Conservation (phyloP, 2,888 invertebrate species). For the Cantharis lateralis region DNA sequence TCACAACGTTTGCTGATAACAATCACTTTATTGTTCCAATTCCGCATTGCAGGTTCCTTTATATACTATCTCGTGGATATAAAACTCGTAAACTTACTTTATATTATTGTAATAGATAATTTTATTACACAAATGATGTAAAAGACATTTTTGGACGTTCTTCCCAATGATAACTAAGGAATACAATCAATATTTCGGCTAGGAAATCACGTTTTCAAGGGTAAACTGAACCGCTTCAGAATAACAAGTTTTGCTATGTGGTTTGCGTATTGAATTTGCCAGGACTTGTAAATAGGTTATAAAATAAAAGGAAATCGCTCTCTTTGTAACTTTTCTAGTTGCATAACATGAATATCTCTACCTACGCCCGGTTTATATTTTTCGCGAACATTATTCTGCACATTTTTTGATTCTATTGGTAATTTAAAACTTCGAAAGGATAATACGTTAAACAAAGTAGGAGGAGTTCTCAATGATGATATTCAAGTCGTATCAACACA, state of each 20-base stretch:
- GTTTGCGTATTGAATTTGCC: background rate
- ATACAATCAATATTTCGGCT: constrained; percentile 4
- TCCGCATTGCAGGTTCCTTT: constrained; percentile 11
- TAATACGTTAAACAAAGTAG: too few relatives aligned
- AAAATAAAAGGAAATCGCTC: background rate
- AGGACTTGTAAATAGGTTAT: background rate
- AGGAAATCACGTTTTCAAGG: constrained; percentile 13
- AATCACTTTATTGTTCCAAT: constrained; percentile 11
- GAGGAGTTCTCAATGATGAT: too few relatives aligned
- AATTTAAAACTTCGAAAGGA: too few relatives aligned
- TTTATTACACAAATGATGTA: background rate
- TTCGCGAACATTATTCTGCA: background rate
- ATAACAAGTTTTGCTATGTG: constrained; percentile 7
- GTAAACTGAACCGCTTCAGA: constrained; percentile 8
- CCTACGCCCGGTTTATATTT: background rate
- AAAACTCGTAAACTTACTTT: background rate
- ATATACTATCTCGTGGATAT: background rate
- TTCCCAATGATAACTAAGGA: background rate
- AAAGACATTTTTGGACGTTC: background rate
- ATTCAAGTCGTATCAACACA: too few relatives aligned
- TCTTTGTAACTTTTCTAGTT: background rate
- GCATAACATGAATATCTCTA: background rate
- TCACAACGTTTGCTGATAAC: constrained; percentile 1
- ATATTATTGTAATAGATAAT: background rate
- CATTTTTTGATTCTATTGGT: background rate